Base-by-base conservation (phyloP, 2,113 vertebrate genomes). In the Proterorhinus semilunaris region DNA sequence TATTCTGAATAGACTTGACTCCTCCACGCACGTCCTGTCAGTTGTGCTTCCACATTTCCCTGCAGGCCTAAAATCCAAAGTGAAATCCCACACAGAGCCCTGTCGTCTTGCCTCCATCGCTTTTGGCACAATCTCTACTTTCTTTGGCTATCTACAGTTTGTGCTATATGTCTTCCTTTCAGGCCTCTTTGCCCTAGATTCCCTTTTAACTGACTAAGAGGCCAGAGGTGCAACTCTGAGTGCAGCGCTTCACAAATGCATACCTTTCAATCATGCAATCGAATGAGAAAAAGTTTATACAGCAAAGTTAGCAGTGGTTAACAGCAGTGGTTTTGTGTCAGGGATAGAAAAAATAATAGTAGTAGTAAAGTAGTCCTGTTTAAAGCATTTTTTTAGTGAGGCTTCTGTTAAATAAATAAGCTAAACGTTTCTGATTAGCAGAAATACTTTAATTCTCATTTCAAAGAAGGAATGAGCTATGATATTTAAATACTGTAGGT, bases 51-150 rank as follows among this genome's bases (percentile, higher is more conserved):
- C 82, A 89, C 87, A 83, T 79, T 85, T 86, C 83, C 88, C 89
- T 87, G 81, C 79, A 86, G 91, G 86, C 84, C 72, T 78, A 80
- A 76, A 80, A 87, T 87, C 83, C 86, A 89, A 90, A 90, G 89
- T 90, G 87, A 92, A 91, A 89, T 88, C 88, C 83, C 86, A 86
- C 88, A 88, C 75, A 72, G 86, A 89, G 88, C 80, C 86, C 75
- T 87, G 89, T 89, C 84, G 87, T 90, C 89, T 84, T 85, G 80
- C 88, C 88, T 90, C 81, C 85, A 83, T 87, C 78, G 79, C 91
- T 91, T 84, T 87, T 87, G 88, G 90, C 88, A 89, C 83, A 88
- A 91, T 91, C 86, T 89, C 88, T 80, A 89, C 87, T 88, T 89
- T 89, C 85, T 88, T 80, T 82, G 83, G 86, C 88, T 83, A 83